phyloP scores from a whole-genome alignment of 2,797 vertebrate species.

The Sciaenops ocellatus region DNA sequence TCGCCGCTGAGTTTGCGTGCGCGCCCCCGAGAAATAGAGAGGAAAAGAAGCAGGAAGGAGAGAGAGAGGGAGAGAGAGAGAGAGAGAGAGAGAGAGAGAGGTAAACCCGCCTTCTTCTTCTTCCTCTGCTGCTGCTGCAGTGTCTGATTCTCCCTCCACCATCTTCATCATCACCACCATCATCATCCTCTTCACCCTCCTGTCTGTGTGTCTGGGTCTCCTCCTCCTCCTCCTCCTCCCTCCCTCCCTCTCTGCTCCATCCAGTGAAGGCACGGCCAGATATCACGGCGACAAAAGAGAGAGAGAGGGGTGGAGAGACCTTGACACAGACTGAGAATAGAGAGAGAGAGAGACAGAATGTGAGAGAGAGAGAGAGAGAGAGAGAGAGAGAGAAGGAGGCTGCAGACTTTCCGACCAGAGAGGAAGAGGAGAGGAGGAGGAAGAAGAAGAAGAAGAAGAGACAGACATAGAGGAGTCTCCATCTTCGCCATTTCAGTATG shows the following conservation, averaged over 20 bases:
- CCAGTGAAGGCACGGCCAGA: conserved; percentile 76
- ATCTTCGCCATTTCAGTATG: conserved; percentile 70
- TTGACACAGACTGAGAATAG: background rate
- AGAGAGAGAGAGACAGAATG: conserved; percentile 9
- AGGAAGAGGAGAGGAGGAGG: conserved; percentile 61
- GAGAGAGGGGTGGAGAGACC: conserved; percentile 49
- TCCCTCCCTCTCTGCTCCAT: conserved; percentile 8
- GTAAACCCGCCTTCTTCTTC: conserved; percentile 36
- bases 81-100: conserved; percentile 28
- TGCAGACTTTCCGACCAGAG: conserved; percentile 68
- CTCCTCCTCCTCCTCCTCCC: conserved; percentile 4
- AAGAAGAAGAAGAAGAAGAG: conserved; percentile 54
- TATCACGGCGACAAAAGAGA: conserved; percentile 74
- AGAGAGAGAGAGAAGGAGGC: conserved; percentile 45
- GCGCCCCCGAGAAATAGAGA: conserved; percentile 47
- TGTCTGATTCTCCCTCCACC: conserved; percentile 64
- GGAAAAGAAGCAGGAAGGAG: conserved; percentile 8
- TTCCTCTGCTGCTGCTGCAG: conserved; percentile 65
- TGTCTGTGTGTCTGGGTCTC: conserved; percentile 49
- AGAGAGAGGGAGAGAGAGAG: background rate
- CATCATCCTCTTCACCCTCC: conserved; percentile 58
- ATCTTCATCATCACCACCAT: conserved; percentile 59
- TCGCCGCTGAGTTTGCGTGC: conserved; percentile 47
- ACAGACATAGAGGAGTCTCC: conserved; percentile 59
- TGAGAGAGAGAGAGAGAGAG: conserved; percentile 20